A percentile compares a stretch with the other conserved stretches of the same genome.
Evolutionary conservation across 2,888 invertebrate species (phyloP).

Genomic region (Drosophila atripex): DNA sequence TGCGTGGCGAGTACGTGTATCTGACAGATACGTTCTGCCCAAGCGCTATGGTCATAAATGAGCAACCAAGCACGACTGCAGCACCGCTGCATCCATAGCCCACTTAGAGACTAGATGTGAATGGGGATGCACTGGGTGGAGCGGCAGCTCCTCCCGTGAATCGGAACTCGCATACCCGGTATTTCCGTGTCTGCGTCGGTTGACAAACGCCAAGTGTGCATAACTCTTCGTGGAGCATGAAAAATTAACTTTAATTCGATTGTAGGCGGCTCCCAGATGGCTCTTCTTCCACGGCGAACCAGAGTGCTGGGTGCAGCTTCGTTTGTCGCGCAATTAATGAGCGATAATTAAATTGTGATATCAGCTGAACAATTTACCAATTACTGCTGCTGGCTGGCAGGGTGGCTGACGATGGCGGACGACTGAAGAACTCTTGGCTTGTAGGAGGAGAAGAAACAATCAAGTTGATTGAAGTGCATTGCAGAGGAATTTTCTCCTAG

Average conservation of each 20-base stretch:
- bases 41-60: slow-evolving; percentile 78
- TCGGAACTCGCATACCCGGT: slow-evolving; percentile 12
- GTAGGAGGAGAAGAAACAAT: not conserved
- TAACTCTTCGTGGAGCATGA: slow-evolving; percentile 61
- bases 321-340: slow-evolving; percentile 38
- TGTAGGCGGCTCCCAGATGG: slow-evolving; percentile 39
- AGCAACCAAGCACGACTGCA: slow-evolving; percentile 74
- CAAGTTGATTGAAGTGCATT: slow-evolving; percentile 1
- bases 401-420: slow-evolving; percentile 24
- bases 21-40: slow-evolving; percentile 50
- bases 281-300: not conserved
- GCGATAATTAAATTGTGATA: slow-evolving; percentile 47
- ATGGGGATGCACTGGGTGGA: slow-evolving; percentile 1
- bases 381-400: slow-evolving; percentile 27
- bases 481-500: not conserved
- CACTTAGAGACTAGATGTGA: slow-evolving; percentile 34
- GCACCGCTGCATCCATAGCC: slow-evolving; percentile 25
- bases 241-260: slow-evolving; percentile 48
- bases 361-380: slow-evolving; percentile 47
- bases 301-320: slow-evolving; percentile 20
- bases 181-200: slow-evolving; percentile 16
- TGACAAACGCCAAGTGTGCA: slow-evolving; percentile 58
- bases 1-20: slow-evolving; percentile 36
- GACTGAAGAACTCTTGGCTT: not conserved
- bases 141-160: slow-evolving; percentile 25